These are phyloP conservation scores for Rhyacophila evoluta DNA, from an alignment of 2,888 invertebrate genomes.

Conservation along the genomic window DNA sequence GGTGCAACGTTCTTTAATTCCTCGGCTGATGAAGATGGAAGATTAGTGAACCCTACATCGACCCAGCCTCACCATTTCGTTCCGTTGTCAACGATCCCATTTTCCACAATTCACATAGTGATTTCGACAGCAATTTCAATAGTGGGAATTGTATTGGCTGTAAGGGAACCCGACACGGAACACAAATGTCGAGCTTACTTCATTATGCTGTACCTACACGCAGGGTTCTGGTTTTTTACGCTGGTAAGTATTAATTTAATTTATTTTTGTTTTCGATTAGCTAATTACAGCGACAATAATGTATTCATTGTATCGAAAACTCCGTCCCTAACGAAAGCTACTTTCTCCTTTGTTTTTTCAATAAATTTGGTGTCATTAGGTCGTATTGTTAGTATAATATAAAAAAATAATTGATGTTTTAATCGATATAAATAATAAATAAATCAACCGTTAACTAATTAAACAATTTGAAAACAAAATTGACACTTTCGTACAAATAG, in stretches of 20 bases:
- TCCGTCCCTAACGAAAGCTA: background rate
- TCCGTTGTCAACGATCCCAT: slow-evolving; percentile 48
- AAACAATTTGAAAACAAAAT: too few species aligned
- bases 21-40: slow-evolving; percentile 51
- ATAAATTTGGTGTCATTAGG: background rate
- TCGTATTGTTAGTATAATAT: too few species aligned
- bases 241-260: slow-evolving; percentile 64
- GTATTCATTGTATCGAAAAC: background rate
- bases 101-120: slow-evolving; percentile 43
- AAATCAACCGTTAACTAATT: too few species aligned
- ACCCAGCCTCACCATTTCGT: slow-evolving; percentile 50
- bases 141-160: slow-evolving; percentile 56
- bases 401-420: too few species aligned
- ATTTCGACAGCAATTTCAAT: slow-evolving; percentile 49
- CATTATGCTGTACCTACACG: slow-evolving; percentile 71
- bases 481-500: too few species aligned
- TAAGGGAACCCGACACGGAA: slow-evolving; percentile 60
- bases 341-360: background rate
- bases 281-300: background rate
- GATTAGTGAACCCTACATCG: slow-evolving; percentile 47
- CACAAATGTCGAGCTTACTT: slow-evolving; percentile 71
- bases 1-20: slow-evolving; percentile 54
- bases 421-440: too few species aligned
- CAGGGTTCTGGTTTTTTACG: slow-evolving; percentile 71
- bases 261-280: background rate